Conservation (phyloP, 2,888 invertebrate genomes). For the Taenaris catops region DNA sequence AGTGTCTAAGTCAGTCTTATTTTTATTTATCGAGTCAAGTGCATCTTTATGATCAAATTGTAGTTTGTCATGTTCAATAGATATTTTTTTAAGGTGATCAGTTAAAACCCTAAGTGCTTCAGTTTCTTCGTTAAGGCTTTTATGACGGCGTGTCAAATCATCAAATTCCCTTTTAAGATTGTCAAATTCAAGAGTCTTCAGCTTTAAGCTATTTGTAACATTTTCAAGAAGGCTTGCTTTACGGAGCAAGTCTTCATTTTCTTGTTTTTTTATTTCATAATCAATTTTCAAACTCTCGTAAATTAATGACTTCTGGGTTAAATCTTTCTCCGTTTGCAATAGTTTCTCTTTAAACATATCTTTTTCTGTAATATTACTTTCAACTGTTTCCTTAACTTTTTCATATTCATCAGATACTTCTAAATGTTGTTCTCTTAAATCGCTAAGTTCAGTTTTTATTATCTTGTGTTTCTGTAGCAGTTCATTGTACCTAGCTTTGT, state of each 20-base stretch:
- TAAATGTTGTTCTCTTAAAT: slow-evolving; percentile 71
- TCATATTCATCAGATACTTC: slow-evolving; percentile 75
- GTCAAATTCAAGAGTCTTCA: slow-evolving; percentile 56
- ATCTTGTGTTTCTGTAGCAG: slow-evolving; percentile 80
- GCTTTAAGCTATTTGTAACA: slow-evolving; percentile 55
- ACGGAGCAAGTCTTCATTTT: slow-evolving; percentile 58
- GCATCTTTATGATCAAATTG: slow-evolving; percentile 59
- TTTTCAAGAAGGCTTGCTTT: slow-evolving; percentile 63
- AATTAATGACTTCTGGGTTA: slow-evolving; percentile 49
- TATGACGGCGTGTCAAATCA: slow-evolving; percentile 53
- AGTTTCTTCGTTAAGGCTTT: slow-evolving; percentile 59
- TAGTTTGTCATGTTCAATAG: slow-evolving; percentile 60
- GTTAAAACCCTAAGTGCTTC: slow-evolving; percentile 60
- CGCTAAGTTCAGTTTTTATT: slow-evolving; percentile 72
- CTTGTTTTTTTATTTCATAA: slow-evolving; percentile 58
- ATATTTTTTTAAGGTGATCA: slow-evolving; percentile 60
- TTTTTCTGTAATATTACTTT: slow-evolving; percentile 46
- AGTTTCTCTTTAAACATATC: slow-evolving; percentile 58
- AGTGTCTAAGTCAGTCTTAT: slow-evolving; percentile 56
- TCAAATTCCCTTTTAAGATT: slow-evolving; percentile 52
- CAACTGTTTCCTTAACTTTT: slow-evolving; percentile 57
- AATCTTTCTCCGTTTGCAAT: slow-evolving; percentile 48
- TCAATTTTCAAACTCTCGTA: slow-evolving; percentile 60
- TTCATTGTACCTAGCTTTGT: slow-evolving; percentile 82
- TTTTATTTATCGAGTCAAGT: slow-evolving; percentile 44